Conservation (phyloP, 2,113 vertebrate genomes). For the Bujurquina vittata region DNA sequence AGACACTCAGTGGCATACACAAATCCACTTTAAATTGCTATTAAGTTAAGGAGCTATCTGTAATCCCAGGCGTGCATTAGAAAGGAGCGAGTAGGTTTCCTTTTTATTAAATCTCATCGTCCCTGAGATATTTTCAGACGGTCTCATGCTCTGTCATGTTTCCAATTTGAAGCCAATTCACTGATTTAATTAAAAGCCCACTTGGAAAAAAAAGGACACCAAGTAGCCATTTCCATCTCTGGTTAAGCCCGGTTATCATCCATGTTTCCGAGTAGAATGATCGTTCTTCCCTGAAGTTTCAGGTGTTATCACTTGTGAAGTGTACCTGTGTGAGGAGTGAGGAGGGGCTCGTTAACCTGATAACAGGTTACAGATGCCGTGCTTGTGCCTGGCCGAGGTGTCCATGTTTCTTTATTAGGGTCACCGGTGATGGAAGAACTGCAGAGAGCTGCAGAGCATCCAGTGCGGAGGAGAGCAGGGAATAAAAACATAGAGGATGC, state of each 20-base stretch:
- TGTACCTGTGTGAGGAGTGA: conserved; percentile 33
- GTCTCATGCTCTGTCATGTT: conserved; percentile 75
- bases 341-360: conserved; percentile 49
- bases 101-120: conserved; percentile 80
- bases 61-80: conserved; percentile 82
- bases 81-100: conserved; percentile 69
- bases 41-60: conserved; percentile 85
- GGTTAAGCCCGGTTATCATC: conserved; percentile 40
- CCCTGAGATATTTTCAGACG: conserved; percentile 77
- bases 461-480: conserved; percentile 21
- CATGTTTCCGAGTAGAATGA: conserved; percentile 32
- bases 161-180: conserved; percentile 70
- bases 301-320: conserved; percentile 4
- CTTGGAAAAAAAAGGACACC: conserved; percentile 69
- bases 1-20: conserved; percentile 85
- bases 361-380: conserved; percentile 50
- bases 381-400: conserved; percentile 22
- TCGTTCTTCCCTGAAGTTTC: not conserved
- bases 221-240: conserved; percentile 67
- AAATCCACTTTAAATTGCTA: conserved; percentile 88
- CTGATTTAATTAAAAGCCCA: conserved; percentile 77
- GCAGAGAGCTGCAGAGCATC: conserved; percentile 64
- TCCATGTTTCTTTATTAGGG: conserved; percentile 77
- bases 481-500: conserved; percentile 37
- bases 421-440: conserved; percentile 65